Evolutionary conservation across 2,113 vertebrate species (phyloP).

Genomic region (Salvelinus namaycush): DNA sequence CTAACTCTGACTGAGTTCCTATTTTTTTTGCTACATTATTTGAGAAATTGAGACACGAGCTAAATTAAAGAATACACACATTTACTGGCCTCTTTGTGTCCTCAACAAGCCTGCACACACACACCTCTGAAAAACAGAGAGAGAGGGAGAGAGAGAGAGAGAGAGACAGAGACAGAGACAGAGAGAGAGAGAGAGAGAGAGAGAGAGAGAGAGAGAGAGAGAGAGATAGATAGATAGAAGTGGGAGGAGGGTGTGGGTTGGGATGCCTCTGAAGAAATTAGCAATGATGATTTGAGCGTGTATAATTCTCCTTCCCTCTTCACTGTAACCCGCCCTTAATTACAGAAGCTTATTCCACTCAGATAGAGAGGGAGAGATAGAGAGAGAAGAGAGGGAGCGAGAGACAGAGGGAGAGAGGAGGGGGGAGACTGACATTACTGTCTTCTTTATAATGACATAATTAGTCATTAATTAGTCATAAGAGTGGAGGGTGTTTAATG

Average conservation of each 20-base stretch:
- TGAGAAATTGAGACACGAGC: too few species aligned
- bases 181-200: not conserved
- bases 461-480: slow-evolving; percentile 69
- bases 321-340: slow-evolving; percentile 51
- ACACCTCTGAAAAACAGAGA: not conserved
- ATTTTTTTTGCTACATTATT: too few species aligned
- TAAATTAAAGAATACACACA: not conserved
- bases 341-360: slow-evolving; percentile 38
- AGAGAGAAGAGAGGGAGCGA: slow-evolving; percentile 11
- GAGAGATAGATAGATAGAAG: too few species aligned
- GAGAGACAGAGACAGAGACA: too few species aligned
- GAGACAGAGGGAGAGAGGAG: slow-evolving; percentile 35
- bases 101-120: slow-evolving; percentile 28
- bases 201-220: too few species aligned
- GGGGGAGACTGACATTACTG: slow-evolving; percentile 64
- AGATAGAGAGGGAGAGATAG: slow-evolving; percentile 10
- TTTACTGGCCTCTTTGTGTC: slow-evolving; percentile 26
- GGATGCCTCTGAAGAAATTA: slow-evolving; percentile 27
- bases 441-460: slow-evolving; percentile 74
- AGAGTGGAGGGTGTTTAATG: slow-evolving; percentile 68
- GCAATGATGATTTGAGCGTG: slow-evolving; percentile 39
- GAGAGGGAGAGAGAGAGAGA: too few species aligned
- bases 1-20: too few species aligned
- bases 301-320: slow-evolving; percentile 45
- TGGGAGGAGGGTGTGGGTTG: slow-evolving; percentile 11